Evolutionary conservation across 2,797 vertebrate genomes (phyloP).

Genomic region (Acipenser oxyrinchus): DNA sequence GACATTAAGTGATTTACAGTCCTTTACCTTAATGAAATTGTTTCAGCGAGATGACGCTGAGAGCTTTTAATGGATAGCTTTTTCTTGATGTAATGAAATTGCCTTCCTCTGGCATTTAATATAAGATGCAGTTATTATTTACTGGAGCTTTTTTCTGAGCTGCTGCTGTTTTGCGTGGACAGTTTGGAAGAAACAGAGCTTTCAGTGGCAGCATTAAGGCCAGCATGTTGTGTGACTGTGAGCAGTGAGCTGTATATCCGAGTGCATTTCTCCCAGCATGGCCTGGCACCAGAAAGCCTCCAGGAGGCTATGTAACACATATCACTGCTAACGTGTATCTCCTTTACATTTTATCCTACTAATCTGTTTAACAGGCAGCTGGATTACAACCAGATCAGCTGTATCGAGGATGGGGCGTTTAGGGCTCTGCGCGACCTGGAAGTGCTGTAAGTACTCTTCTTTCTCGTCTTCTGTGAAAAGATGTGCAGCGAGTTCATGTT

Average conservation of each 20-base stretch:
- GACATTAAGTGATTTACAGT: constrained; percentile 92
- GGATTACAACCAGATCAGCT: constrained; percentile 99
- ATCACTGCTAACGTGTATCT: constrained; percentile 16
- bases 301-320: constrained; percentile 23
- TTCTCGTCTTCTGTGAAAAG: background rate
- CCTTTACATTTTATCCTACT: constrained; percentile 41
- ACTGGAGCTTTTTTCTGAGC: constrained; percentile 52
- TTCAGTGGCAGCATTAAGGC: constrained; percentile 46
- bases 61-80: constrained; percentile 81
- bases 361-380: constrained; percentile 81
- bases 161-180: constrained; percentile 49
- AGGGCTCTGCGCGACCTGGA: constrained; percentile 94
- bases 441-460: constrained; percentile 86
- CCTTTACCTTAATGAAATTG: constrained; percentile 97
- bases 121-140: constrained; percentile 78
- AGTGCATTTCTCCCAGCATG: background rate
- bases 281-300: constrained; percentile 22
- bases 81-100: constrained; percentile 83
- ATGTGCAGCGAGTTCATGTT: too few species aligned
- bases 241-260: constrained; percentile 8
- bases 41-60: constrained; percentile 82
- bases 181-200: constrained; percentile 60
- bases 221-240: constrained; percentile 28
- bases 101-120: constrained; percentile 80
- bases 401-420: constrained; percentile 95